A percentile compares a stretch with the other conserved stretches of the same genome.
These are phyloP conservation scores for Danaus chrysippus DNA, from an alignment of 2,888 invertebrate species.

Conservation along the genomic window DNA sequence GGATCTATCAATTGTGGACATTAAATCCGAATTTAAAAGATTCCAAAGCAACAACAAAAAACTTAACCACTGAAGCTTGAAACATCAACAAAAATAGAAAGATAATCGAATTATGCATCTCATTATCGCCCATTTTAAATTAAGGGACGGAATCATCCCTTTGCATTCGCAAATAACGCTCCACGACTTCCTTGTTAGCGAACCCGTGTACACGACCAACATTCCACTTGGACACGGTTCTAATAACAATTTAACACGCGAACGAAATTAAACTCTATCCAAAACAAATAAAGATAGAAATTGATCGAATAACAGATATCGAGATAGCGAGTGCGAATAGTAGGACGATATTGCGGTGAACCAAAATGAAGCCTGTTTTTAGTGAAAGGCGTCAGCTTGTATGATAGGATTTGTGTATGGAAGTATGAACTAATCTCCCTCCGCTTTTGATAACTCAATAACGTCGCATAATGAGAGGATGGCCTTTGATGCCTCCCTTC, in stretches of 20 bases:
- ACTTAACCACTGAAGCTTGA: constrained; percentile 15
- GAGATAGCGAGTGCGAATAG: constrained; percentile 37
- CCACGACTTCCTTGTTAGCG: constrained; percentile 68
- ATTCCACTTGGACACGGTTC: constrained; percentile 43
- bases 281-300: constrained; percentile 32
- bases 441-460: constrained; percentile 76
- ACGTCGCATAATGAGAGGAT: constrained; percentile 71
- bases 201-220: constrained; percentile 56
- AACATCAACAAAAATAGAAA: constrained; percentile 33
- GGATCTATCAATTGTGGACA: background rate
- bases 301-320: constrained; percentile 29
- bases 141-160: constrained; percentile 70
- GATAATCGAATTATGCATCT: constrained; percentile 70
- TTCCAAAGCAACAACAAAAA: background rate
- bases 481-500: constrained; percentile 65
- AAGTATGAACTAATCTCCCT: constrained; percentile 78
- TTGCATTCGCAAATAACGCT: constrained; percentile 71
- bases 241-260: constrained; percentile 25
- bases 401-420: constrained; percentile 78
- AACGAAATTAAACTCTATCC: constrained; percentile 30
- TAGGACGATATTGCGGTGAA: constrained; percentile 62
- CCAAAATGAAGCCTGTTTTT: constrained; percentile 74
- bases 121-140: constrained; percentile 71
- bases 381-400: constrained; percentile 78
- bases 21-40: background rate